A percentile compares a stretch with the other conserved stretches of the same genome.
Conservation (phyloP, 35 echinoderm and acorn worm species). For the Lytechinus variegatus region DNA sequence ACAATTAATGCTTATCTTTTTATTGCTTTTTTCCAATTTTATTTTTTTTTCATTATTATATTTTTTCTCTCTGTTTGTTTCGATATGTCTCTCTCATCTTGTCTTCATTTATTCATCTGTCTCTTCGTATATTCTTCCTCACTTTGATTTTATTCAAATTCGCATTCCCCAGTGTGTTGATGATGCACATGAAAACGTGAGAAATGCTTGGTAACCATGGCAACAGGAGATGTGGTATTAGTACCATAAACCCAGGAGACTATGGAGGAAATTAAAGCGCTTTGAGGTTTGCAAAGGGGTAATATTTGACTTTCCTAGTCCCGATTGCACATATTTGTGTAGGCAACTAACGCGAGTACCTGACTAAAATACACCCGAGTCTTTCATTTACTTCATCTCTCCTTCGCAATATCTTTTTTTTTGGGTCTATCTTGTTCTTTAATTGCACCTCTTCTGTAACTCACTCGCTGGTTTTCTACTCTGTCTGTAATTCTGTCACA, state of each 20-base stretch:
- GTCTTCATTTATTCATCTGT: no score
- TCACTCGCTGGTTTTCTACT: no score
- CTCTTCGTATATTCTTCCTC: no score
- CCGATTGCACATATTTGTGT: background rate
- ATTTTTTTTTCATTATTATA: no score
- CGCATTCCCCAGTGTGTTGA: background rate
- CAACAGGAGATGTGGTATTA: background rate
- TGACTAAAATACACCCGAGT: background rate
- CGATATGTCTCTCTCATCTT: no score
- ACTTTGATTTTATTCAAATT: no score
- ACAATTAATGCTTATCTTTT: no score
- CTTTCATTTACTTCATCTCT: background rate
- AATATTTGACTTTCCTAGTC: background rate
- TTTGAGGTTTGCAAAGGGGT: conserved; percentile 17
- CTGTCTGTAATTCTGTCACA: no score
- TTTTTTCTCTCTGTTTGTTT: no score
- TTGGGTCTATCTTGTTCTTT: no score
- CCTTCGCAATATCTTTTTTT: background rate
- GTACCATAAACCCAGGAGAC: background rate
- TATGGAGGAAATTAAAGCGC: background rate
- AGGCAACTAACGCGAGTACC: conserved; percentile 7
- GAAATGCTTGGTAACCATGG: background rate
- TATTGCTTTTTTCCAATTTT: no score
- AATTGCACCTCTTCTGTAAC: no score
- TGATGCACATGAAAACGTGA: conserved; percentile 18